Percentiles rank a stretch among this genome's conserved stretches.
Conservation (phyloP, 2,888 invertebrate genomes). For the Drosophila neonasuta region DNA sequence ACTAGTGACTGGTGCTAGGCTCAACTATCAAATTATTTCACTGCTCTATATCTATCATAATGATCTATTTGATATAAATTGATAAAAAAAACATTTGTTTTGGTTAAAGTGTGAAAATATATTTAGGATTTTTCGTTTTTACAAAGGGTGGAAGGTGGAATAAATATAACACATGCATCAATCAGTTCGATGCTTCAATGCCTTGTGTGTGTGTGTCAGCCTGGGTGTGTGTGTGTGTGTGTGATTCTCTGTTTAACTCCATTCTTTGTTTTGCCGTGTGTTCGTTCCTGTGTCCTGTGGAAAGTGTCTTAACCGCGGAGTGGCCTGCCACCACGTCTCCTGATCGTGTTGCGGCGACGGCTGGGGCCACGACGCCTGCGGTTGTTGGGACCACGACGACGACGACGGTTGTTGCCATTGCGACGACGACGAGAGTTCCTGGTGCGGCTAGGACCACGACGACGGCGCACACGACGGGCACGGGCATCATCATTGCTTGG, state of each 20-base stretch:
- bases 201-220: constrained; percentile 16
- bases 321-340: constrained; percentile 51
- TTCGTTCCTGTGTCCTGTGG: not conserved
- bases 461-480: constrained; percentile 57
- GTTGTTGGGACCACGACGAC: constrained; percentile 43
- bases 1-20: no score
- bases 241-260: constrained; percentile 1
- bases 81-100: not conserved
- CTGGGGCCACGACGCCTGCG: constrained; percentile 42
- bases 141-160: constrained; percentile 7
- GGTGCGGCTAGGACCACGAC: constrained; percentile 47
- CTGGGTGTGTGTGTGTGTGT: constrained; percentile 22
- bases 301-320: constrained; percentile 41
- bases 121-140: constrained; percentile 19
- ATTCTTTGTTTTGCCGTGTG: constrained; percentile 3
- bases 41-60: no score
- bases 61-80: not conserved
- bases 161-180: constrained; percentile 26
- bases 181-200: constrained; percentile 26
- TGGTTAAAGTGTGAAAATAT: constrained; percentile 64
- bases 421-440: constrained; percentile 35
- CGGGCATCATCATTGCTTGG: constrained; percentile 60
- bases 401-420: constrained; percentile 43
- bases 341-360: constrained; percentile 38
- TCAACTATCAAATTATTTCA: no score